A percentile compares a stretch with the other conserved stretches of the same genome.
Evolutionary conservation across 2,888 invertebrate species (phyloP).

Genomic region (Sacculina carcini): DNA sequence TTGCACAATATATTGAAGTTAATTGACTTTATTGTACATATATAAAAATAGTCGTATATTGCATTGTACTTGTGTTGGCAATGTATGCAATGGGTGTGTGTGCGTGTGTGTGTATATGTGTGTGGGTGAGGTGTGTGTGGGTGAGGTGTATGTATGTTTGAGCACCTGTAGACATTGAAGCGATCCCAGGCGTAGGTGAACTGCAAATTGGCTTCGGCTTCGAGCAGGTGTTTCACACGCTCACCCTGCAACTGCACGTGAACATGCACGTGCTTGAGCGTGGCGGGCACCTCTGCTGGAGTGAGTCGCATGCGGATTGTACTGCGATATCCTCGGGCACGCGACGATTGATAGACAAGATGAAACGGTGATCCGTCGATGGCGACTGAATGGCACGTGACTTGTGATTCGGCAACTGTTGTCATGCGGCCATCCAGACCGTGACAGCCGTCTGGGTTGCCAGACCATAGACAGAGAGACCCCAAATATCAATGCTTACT

Average conservation of each 20-base stretch:
- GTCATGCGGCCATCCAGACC: too few relatives aligned
- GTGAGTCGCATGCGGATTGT: constrained; percentile 75
- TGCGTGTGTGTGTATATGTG: too few relatives aligned
- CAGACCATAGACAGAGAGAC: too few relatives aligned
- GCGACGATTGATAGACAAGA: constrained; percentile 79
- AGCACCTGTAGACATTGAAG: constrained; percentile 53
- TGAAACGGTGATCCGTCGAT: constrained; percentile 87
- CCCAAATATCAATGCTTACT: too few relatives aligned
- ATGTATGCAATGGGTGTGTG: too few relatives aligned
- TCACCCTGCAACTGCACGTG: constrained; percentile 84
- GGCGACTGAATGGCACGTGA: constrained; percentile 76
- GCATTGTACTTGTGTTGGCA: too few relatives aligned
- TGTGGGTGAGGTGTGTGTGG: too few relatives aligned
- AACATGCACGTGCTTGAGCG: constrained; percentile 63
- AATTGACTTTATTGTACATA: not conserved
- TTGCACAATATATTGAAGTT: not conserved
- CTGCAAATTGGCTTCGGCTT: constrained; percentile 85
- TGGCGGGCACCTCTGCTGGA: constrained; percentile 50
- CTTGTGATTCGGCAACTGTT: constrained; percentile 61
- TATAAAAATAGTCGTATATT: not conserved
- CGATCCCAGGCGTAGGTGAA: constrained; percentile 96
- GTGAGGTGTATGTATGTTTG: not conserved
- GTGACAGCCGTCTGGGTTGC: too few relatives aligned
- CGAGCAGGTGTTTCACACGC: constrained; percentile 69
- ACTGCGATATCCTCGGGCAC: constrained; percentile 74